Evolutionary conservation across 2,888 invertebrate genomes (phyloP).

Genomic region (Dryobotodes eremita): DNA sequence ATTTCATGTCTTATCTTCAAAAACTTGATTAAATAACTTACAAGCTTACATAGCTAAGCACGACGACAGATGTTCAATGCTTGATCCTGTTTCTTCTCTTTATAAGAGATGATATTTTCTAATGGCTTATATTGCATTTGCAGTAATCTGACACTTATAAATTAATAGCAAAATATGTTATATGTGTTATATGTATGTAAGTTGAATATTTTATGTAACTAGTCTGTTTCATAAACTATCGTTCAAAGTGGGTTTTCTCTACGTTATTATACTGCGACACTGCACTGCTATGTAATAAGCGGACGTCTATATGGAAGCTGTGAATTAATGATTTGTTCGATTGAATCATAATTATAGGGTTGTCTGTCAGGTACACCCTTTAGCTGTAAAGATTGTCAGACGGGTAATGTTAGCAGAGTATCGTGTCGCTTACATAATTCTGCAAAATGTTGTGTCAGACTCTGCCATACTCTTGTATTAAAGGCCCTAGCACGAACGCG

Average conservation of each 20-base stretch:
- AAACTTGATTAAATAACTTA: background rate
- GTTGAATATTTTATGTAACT: background rate
- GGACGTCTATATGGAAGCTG: background rate
- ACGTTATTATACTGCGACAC: background rate
- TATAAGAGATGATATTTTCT: background rate
- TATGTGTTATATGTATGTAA: too few relatives aligned
- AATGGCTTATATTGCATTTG: background rate
- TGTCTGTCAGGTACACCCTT: background rate
- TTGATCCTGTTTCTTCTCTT: background rate
- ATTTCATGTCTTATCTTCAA: background rate
- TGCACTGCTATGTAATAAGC: conserved; percentile 6
- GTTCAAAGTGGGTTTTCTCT: conserved; percentile 14
- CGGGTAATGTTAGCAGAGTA: too few relatives aligned
- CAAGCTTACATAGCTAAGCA: background rate
- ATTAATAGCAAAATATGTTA: background rate
- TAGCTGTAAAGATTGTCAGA: background rate
- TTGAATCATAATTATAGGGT: conserved; percentile 43
- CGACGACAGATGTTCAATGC: background rate
- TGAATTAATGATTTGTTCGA: conserved; percentile 29
- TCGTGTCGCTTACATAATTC: background rate
- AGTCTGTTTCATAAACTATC: background rate
- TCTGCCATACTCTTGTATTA: background rate
- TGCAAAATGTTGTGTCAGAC: background rate
- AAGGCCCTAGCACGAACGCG: background rate
- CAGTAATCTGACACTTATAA: background rate